These are phyloP conservation scores for Helostoma temminkii DNA, from an alignment of 2,797 vertebrate genomes.

Conservation along the genomic window DNA sequence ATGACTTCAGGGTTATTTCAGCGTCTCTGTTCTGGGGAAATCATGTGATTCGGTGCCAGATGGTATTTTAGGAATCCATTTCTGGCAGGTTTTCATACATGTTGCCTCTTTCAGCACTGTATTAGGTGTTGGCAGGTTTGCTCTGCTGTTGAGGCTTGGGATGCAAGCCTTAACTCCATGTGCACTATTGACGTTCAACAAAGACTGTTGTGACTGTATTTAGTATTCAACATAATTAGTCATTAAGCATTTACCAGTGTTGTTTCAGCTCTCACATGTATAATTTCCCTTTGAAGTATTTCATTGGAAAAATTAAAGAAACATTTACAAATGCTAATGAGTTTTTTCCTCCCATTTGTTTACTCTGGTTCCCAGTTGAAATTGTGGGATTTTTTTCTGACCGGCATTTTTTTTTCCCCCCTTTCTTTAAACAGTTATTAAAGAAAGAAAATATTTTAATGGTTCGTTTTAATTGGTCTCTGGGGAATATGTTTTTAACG, in stretches of 20 bases:
- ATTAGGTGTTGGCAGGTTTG: slow-evolving; percentile 59
- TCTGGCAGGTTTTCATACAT: slow-evolving; percentile 47
- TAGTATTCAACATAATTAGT: slow-evolving; percentile 65
- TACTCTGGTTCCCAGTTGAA: slow-evolving; percentile 58
- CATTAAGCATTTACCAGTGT: slow-evolving; percentile 61
- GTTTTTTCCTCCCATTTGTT: slow-evolving; percentile 54
- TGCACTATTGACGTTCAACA: slow-evolving; percentile 45
- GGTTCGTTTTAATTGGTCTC: slow-evolving; percentile 77
- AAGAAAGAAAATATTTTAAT: slow-evolving; percentile 66
- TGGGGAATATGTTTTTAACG: slow-evolving; percentile 54
- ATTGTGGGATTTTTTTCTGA: slow-evolving; percentile 41
- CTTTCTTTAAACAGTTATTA: slow-evolving; percentile 64
- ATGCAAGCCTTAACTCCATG: slow-evolving; percentile 38
- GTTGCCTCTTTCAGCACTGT: slow-evolving; percentile 32
- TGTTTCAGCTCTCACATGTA: slow-evolving; percentile 63
- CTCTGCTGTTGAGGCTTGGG: slow-evolving; percentile 39
- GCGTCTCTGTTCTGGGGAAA: slow-evolving; percentile 37
- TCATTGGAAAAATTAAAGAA: slow-evolving; percentile 67
- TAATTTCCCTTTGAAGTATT: slow-evolving; percentile 64
- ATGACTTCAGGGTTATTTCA: slow-evolving; percentile 44
- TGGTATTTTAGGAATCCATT: slow-evolving; percentile 52
- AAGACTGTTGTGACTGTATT: slow-evolving; percentile 53
- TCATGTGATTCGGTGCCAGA: slow-evolving; percentile 31
- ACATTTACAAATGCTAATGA: slow-evolving; percentile 70
- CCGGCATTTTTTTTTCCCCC: slow-evolving; percentile 23